Evolutionary conservation across 2,888 invertebrate genomes (phyloP), one percentile per base, ranked within the genome.

Genomic region (Cantharis rufa): DNA sequence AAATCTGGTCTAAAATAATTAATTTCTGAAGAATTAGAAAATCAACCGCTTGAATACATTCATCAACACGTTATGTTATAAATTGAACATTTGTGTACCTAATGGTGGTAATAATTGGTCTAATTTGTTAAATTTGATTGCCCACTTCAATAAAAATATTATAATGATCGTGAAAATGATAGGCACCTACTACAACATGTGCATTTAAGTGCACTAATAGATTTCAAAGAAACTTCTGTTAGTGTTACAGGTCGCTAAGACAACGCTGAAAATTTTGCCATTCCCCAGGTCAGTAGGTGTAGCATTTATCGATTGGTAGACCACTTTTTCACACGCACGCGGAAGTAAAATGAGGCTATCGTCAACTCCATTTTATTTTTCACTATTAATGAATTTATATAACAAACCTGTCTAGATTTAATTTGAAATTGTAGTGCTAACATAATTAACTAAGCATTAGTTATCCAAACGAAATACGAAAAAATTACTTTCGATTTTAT

Each of bases 191-290:
- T n/a, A n/a, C n/a, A 7, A 48, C n/a, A 48, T n/a, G n/a, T 48
- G 48, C 48, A 48, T 48, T 48, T 48, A 48, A n/a, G n/a, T 48
- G 48, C 48, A 48, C 48, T 66, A 66, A 66, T 66, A 3, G 64
- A 21, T 18, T 71, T 28, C 68, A 15, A 24, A 69, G 27, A 61
- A 72, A 27, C 11, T 71, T 75, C 62, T 75, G 71, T 75, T 69
- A 74, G 75, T 71, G 75, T 62, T 75, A 62, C 75, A 68, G 24
- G 75, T 75, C 71, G 75, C 75, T 75, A 75, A 66, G 75, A 75
- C 75, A 71, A 75, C 75, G 75, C 71, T 61, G 68, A 71, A 71
- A 75, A 71, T 68, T 68, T 71, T 69, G 28, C 71, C 62, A 69
- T 62, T 75, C 28, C 71, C 62, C 71, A 71, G 75, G 75, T 71